Evolutionary conservation across 2,888 invertebrate species (phyloP), one percentile per base, ranked within the genome.

Genomic region (Mellilla xanthometata): DNA sequence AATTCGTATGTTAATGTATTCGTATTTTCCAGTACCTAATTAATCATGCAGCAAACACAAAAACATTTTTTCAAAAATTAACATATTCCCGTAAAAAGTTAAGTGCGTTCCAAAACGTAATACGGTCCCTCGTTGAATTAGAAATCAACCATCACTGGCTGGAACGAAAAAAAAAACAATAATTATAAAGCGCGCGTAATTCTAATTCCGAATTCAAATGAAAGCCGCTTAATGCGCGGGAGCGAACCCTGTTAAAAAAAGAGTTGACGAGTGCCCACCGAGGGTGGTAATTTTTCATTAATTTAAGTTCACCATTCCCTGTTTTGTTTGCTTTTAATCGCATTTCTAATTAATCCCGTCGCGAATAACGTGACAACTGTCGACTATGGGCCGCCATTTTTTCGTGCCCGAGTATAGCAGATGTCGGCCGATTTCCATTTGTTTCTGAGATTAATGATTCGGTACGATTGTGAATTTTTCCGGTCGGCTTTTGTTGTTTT

Each of bases 211-310:
- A 89, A 89, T 89, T 89, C 89, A 89, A 89, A 89, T 89, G 86
- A 89, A 89, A 89, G 88, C 89, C 88, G 89, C 88, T 89, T 89
- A 89, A 89, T 89, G 88, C 88, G 86, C 88, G 87, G 84, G 82
- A 86, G 87, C 87, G 88, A 84, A 83, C 86, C 86, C 70, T 80
- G 81, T 76, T 79, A 88, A 87, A 87, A 45, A 89, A 89, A 89
- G 88, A 89, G 88, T 88, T 88, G 88, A 87, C 87, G 89, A 89
- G 81, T 80, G 81, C 84, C 77, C 87, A 78, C 80, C 69, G 85
- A 87, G 89, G 89, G 89, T 89, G 89, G 89, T 89, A 89, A 89
- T 89, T 89, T 89, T 89, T 89, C 89, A 89, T 89, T 89, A 89
- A 89, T 89, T 89, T 89, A 89, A 89, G 89, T 89, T 89, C 89